Evolutionary conservation across 2,797 vertebrate species (phyloP).

Genomic region (Pogonophryne albipinna): DNA sequence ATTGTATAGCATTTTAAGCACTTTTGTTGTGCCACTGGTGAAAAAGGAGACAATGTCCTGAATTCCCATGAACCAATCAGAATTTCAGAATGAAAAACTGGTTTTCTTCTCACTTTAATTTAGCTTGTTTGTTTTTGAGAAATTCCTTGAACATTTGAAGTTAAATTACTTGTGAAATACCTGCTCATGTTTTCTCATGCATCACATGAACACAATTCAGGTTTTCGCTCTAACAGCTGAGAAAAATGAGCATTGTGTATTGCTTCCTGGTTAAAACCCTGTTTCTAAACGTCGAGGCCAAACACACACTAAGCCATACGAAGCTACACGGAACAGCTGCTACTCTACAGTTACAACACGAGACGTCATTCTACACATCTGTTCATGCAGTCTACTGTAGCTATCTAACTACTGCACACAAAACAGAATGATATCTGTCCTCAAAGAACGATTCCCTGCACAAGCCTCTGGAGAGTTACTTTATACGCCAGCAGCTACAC

Average conservation of each 20-base stretch:
- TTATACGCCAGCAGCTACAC: conserved; percentile 48
- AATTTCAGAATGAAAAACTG: neutral
- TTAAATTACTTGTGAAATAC: neutral
- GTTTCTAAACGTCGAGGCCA: conserved; percentile 51
- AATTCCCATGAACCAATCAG: neutral
- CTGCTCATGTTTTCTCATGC: conserved; percentile 28
- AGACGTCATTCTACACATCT: conserved; percentile 62
- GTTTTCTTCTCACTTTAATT: neutral
- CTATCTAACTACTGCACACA: conserved; percentile 60
- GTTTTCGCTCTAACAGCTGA: conserved; percentile 12
- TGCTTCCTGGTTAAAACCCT: conserved; percentile 46
- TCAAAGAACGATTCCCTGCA: conserved; percentile 45
- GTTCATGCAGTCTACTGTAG: conserved; percentile 74
- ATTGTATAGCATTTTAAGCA: neutral
- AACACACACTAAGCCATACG: conserved; percentile 60
- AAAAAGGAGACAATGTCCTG: neutral
- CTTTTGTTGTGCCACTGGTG: neutral
- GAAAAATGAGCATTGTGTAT: conserved; percentile 27
- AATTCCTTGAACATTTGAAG: neutral
- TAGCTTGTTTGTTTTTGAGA: neutral
- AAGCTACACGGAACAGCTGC: conserved; percentile 70
- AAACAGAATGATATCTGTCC: conserved; percentile 44
- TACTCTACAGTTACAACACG: conserved; percentile 62
- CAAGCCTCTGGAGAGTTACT: conserved; percentile 39
- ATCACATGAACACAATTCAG: conserved; percentile 24